A percentile compares a stretch with the other conserved stretches of the same genome.
These are phyloP conservation scores for Limnephilus marmoratus DNA, from an alignment of 2,888 invertebrate species.

Conservation along the genomic window DNA sequence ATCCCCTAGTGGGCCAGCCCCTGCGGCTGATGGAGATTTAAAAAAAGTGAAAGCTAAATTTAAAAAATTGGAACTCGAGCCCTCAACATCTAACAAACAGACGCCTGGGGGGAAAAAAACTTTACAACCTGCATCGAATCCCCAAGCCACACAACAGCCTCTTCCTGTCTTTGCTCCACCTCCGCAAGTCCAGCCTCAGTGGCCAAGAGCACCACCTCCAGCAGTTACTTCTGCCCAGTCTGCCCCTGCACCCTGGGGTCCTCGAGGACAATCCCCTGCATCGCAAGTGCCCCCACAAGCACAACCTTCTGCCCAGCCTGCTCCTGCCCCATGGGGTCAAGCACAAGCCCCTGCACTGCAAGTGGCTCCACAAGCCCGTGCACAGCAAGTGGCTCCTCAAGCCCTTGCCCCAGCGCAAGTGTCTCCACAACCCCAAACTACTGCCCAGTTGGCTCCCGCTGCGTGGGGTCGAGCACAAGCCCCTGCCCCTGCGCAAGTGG, in stretches of 20 bases:
- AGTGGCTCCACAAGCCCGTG: neutral
- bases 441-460: neutral
- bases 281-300: neutral
- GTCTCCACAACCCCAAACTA: neutral
- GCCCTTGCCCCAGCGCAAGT: neutral
- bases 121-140: neutral
- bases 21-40: neutral
- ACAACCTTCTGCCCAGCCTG: neutral
- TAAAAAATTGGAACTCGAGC: neutral
- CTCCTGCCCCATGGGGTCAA: conserved; percentile 49
- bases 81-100: neutral
- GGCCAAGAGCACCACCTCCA: neutral
- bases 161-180: neutral
- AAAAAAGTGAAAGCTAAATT: neutral
- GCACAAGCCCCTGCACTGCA: conserved; percentile 17
- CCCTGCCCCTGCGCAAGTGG: neutral
- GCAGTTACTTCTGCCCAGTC: neutral
- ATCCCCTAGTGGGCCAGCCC: neutral
- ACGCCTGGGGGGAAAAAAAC: neutral
- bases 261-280: neutral
- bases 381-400: neutral
- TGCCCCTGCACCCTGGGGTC: neutral
- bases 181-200: too few species aligned
- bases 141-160: neutral
- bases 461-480: neutral